phyloP scores from a whole-genome alignment of 1,140 invertebrate species.

The Temnothorax curvispinosus region DNA sequence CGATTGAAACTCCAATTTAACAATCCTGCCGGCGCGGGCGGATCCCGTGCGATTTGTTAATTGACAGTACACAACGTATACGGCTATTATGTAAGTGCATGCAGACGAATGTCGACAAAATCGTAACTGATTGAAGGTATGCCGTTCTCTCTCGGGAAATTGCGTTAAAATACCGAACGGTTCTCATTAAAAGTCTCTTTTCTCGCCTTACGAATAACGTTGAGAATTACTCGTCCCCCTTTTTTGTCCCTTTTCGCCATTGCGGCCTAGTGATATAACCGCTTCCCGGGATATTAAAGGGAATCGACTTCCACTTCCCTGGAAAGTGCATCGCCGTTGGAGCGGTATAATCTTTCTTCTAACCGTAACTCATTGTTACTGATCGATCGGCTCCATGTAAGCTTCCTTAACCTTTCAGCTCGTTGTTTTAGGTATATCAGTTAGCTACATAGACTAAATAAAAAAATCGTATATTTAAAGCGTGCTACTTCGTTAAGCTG shows the following conservation, averaged over 20 bases:
- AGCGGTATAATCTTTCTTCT: constrained; percentile 61
- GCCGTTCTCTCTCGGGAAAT: neutral
- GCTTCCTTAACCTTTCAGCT: constrained; percentile 25
- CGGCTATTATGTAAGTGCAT: neutral
- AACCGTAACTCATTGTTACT: constrained; percentile 58
- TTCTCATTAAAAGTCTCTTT: constrained; percentile 37
- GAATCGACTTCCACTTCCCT: constrained; percentile 62
- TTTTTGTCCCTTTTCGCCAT: constrained; percentile 34
- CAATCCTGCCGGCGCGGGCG: neutral
- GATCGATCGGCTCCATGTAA: constrained; percentile 45
- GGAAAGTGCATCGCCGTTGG: constrained; percentile 55
- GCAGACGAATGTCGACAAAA: neutral
- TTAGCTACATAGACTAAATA: neutral
- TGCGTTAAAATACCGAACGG: neutral
- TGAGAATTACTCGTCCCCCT: constrained; percentile 4
- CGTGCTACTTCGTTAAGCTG: neutral
- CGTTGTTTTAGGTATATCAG: constrained; percentile 17
- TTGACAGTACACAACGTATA: neutral
- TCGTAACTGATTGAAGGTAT: neutral
- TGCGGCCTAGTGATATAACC: constrained; percentile 38
- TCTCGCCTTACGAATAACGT: constrained; percentile 42
- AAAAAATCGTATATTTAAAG: neutral
- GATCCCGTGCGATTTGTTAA: neutral
- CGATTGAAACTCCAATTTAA: constrained; percentile 1
- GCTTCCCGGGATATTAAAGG: constrained; percentile 52